These are phyloP conservation scores for Volucella inflata DNA, from an alignment of 2,888 invertebrate genomes.

Conservation along the genomic window DNA sequence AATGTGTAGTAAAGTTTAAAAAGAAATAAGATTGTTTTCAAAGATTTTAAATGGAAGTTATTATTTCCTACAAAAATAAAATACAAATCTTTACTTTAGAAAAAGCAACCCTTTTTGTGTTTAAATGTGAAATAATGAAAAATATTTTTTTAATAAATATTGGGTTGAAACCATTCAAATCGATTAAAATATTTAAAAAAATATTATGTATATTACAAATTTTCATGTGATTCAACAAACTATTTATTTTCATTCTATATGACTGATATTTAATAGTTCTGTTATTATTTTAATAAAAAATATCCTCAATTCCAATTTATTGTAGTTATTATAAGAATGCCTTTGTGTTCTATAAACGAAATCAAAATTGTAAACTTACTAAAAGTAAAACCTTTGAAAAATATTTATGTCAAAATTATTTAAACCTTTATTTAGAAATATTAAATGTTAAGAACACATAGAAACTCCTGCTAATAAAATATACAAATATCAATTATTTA, in stretches of 20 bases:
- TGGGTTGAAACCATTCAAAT: background rate
- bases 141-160: background rate
- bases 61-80: too few species aligned
- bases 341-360: constrained; percentile 10
- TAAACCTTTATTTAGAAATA: background rate
- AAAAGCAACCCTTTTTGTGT: constrained; percentile 37
- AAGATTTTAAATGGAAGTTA: too few species aligned
- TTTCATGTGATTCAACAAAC: constrained; percentile 31
- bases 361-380: background rate
- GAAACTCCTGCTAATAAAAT: constrained; percentile 20
- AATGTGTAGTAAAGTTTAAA: constrained; percentile 44
- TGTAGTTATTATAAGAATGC: constrained; percentile 3
- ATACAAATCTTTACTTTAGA: too few species aligned
- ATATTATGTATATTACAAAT: background rate
- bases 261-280: constrained; percentile 21
- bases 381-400: background rate
- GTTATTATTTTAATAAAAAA: background rate
- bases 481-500: constrained; percentile 18
- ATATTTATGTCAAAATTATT: background rate
- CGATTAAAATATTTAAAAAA: too few species aligned
- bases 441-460: constrained; percentile 1
- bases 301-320: background rate
- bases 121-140: constrained; percentile 5
- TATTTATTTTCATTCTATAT: constrained; percentile 69
- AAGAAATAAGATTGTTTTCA: constrained; percentile 46